Percentiles rank a stretch among this genome's conserved stretches.
Conservation (phyloP, 2,888 invertebrate genomes). For the Cyaniris semiargus region DNA sequence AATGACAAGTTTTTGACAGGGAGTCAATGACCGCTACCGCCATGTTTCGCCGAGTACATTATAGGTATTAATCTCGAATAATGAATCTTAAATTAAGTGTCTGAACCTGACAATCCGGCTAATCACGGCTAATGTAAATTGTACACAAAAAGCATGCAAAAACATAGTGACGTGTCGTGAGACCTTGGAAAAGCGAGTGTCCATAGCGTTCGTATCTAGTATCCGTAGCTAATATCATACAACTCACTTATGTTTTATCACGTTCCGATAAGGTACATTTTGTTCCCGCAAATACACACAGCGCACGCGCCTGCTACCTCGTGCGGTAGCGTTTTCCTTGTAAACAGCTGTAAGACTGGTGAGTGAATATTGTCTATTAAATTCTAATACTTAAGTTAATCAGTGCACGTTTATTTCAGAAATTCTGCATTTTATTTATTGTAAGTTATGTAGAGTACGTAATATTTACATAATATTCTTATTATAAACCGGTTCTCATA, state of each 20-base stretch:
- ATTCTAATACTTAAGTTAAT: neutral
- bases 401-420: neutral
- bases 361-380: neutral
- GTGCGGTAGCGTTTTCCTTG: neutral
- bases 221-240: neutral
- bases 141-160: neutral
- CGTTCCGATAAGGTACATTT: conserved; percentile 38
- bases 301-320: neutral
- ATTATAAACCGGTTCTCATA: neutral
- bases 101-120: neutral
- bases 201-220: conserved; percentile 1
- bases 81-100: too few species aligned
- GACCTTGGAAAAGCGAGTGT: conserved; percentile 16
- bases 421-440: neutral
- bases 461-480: neutral
- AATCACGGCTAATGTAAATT: neutral
- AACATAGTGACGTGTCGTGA: conserved; percentile 18
- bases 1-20: too few species aligned
- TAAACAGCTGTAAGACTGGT: neutral
- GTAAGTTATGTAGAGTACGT: too few species aligned
- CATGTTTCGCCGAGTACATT: too few species aligned
- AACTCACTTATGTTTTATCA: conserved; percentile 36
- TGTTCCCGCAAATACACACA: neutral
- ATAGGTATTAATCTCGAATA: too few species aligned
- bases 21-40: too few species aligned